These are phyloP conservation scores for Chrysochloris asiatica DNA, from an alignment of 2,113 vertebrate genomes.

Conservation along the genomic window DNA sequence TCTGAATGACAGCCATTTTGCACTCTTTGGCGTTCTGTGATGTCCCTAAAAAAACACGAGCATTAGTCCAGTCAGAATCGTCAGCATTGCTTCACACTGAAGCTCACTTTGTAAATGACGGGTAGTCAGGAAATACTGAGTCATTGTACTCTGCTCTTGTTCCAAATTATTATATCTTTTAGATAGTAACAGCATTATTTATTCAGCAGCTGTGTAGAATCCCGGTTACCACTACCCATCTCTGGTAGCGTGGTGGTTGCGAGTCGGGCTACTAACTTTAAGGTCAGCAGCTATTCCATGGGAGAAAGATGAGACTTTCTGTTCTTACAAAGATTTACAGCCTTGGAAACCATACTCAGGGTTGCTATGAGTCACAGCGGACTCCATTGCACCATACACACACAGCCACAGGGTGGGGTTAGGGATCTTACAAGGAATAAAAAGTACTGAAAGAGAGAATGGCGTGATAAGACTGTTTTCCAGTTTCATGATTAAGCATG, in stretches of 20 bases:
- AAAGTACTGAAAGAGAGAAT: neutral
- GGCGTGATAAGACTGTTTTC: neutral
- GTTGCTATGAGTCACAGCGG: too few species aligned
- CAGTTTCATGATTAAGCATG: neutral
- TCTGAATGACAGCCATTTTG: neutral
- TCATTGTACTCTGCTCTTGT: slow-evolving; percentile 16
- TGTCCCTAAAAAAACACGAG: too few species aligned
- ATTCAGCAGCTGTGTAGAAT: slow-evolving; percentile 4
- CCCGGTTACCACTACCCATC: neutral
- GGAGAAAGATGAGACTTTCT: too few species aligned
- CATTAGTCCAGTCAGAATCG: neutral
- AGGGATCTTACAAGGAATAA: neutral
- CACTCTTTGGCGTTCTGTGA: neutral
- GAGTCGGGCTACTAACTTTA: too few species aligned
- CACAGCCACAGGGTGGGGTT: too few species aligned
- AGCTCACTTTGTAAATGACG: neutral
- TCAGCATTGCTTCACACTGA: neutral
- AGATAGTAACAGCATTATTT: slow-evolving; percentile 2
- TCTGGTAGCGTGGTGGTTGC: too few species aligned
- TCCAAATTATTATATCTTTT: too few species aligned
- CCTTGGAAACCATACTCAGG: too few species aligned
- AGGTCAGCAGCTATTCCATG: too few species aligned
- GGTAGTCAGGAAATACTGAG: slow-evolving; percentile 40
- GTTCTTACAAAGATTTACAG: too few species aligned
- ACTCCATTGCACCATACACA: too few species aligned